Evolutionary conservation across 2,113 vertebrate species (phyloP), one percentile per base, ranked within the genome.

Genomic region (Colius striatus): DNA sequence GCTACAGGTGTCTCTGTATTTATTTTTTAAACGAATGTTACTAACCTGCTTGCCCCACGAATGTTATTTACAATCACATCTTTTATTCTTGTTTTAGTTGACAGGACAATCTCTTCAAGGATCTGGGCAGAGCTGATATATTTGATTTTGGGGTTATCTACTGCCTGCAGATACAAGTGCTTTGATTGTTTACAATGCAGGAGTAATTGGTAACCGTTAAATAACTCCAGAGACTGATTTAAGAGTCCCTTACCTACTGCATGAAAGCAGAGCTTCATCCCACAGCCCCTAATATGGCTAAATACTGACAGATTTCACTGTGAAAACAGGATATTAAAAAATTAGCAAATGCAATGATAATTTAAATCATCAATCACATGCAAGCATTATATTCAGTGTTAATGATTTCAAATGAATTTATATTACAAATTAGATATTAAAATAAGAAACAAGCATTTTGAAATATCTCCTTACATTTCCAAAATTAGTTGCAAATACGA

Each of bases 81-180:
- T 95, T 97, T 97, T 95, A 97, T 97, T 96, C 91, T 91, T 72
- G 95, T 84, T 97, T 97, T 95, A 94, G 95, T 82, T 96, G 93
- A 94, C 96, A 97, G 92, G 63, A 96, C 92, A 95, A 98, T 97
- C 96, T 98, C 95, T 96, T 98, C 95, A 94, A 97, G 95, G 90
- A 96, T 96, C 96, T 97, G 83, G 51, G 94, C 71, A 94, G 94
- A 96, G 79, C 91, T 95, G 93, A 98, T 98, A 86, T 95, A 97
- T 97, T 97, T 97, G 96, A 98, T 97, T 97, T 97, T 95, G 90
- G 96, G 93, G 96, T 97, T 97, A 97, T 97, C 98, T 97, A 96
- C 89, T 95, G 97, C 97, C 95, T 97, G 95, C 97, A 97, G 97
- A 96, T 96, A 97, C 80, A 97, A 96, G 88, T 74, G 78, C 91